Percentiles rank a stretch among this genome's conserved stretches.
phyloP scores from a whole-genome alignment of 2,797 vertebrate genomes.

The Ispidina lecontei region DNA sequence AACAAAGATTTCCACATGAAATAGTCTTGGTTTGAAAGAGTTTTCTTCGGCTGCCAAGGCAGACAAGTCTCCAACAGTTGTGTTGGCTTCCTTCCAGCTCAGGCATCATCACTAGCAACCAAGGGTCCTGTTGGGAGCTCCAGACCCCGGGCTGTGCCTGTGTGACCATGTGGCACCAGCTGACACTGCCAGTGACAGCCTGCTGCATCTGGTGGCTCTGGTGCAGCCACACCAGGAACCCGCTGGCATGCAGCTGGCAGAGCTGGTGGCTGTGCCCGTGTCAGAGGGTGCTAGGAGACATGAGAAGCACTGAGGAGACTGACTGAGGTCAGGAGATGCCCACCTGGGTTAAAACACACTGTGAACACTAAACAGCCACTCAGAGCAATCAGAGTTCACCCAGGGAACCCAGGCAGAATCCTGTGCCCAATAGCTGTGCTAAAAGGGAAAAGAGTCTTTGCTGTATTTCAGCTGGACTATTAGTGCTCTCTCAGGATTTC shows the following conservation, averaged over 20 bases:
- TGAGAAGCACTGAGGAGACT: not conserved
- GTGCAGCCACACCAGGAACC: not conserved
- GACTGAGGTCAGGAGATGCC: not conserved
- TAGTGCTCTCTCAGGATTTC: not conserved
- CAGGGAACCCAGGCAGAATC: not conserved
- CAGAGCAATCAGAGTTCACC: not conserved
- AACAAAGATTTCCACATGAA: not conserved
- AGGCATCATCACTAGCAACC: not conserved
- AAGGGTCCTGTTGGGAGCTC: not conserved
- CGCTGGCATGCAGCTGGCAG: not conserved
- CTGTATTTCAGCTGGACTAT: not conserved
- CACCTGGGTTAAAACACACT: accelerated
- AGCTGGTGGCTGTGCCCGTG: not conserved
- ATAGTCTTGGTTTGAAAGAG: not conserved
- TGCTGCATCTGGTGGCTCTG: not conserved
- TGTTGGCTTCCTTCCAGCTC: constrained; percentile 2
- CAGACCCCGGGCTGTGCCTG: not conserved
- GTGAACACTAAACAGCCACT: not conserved
- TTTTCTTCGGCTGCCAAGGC: not conserved
- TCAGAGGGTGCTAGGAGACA: not conserved
- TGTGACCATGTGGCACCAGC: not conserved
- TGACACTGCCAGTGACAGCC: not conserved
- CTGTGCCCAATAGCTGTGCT: not conserved
- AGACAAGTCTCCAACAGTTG: not conserved
- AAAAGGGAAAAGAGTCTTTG: not conserved